These are phyloP conservation scores for Drosophila eohydei DNA, from an alignment of 2,888 invertebrate genomes.

Conservation along the genomic window DNA sequence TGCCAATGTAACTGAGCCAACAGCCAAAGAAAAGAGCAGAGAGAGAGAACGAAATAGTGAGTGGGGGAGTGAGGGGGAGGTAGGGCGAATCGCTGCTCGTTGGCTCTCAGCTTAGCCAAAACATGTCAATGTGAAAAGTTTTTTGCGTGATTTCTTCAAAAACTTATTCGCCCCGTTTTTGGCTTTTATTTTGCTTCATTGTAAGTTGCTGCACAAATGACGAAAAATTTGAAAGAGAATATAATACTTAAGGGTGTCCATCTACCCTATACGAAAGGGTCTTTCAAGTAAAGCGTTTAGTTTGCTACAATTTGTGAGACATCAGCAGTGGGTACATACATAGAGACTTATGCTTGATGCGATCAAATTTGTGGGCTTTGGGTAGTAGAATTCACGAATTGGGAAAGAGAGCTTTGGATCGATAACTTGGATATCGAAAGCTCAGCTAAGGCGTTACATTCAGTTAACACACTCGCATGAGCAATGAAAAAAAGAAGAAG, in stretches of 20 bases:
- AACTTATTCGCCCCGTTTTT: slow-evolving; percentile 63
- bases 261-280: not conserved
- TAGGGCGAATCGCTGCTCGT: not conserved
- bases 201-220: slow-evolving; percentile 40
- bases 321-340: too few relatives aligned
- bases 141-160: slow-evolving; percentile 63
- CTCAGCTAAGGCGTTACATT: too few relatives aligned
- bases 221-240: slow-evolving; percentile 5
- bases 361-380: too few relatives aligned
- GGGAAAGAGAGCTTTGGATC: too few relatives aligned
- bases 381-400: too few relatives aligned
- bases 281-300: not conserved
- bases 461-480: too few relatives aligned
- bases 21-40: not conserved
- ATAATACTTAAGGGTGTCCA: not conserved
- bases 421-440: too few relatives aligned
- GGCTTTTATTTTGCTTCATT: slow-evolving; percentile 44
- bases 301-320: not conserved
- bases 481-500: too few relatives aligned
- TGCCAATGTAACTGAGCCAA: slow-evolving; percentile 33
- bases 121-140: slow-evolving; percentile 79
- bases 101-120: slow-evolving; percentile 50
- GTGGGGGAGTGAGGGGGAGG: not conserved
- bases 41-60: not conserved
- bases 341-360: too few relatives aligned